A percentile compares a stretch with the other conserved stretches of the same genome.
Conservation (phyloP, 2,888 invertebrate species). For the Cryptus viduatorius region DNA sequence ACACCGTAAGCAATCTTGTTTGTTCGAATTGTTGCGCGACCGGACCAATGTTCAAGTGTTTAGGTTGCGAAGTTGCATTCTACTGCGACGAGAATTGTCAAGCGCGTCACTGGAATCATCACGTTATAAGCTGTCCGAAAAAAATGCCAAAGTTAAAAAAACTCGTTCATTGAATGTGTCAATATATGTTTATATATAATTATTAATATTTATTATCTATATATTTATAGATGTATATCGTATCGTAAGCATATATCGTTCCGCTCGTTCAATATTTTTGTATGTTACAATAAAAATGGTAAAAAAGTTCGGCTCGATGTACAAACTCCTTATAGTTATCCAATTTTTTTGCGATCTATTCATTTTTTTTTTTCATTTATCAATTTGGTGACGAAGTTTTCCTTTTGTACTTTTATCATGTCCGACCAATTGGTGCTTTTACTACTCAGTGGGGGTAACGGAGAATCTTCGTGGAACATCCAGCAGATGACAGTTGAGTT, state of each 20-base stretch:
- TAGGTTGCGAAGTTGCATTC: conserved; percentile 80
- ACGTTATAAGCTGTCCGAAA: conserved; percentile 79
- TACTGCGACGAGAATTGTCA: conserved; percentile 82
- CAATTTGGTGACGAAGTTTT: no score
- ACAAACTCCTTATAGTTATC: not conserved
- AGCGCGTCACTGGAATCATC: conserved; percentile 79
- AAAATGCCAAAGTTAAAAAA: conserved; percentile 82
- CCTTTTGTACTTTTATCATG: not conserved
- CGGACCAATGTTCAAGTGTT: conserved; percentile 79
- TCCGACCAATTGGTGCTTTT: not conserved
- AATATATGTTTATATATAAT: not conserved
- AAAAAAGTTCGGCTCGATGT: not conserved
- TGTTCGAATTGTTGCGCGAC: conserved; percentile 78
- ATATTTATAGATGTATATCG: conserved; percentile 23
- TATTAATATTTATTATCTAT: conserved; percentile 1
- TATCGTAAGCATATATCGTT: conserved; percentile 22
- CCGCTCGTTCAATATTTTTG: conserved; percentile 32
- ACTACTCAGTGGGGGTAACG: not conserved
- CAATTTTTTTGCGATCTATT: not conserved
- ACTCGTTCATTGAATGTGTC: conserved; percentile 70
- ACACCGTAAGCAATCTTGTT: conserved; percentile 68
- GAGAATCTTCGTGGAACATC: not conserved
- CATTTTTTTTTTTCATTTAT: not conserved
- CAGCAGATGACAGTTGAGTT: conserved; percentile 48
- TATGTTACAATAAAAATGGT: conserved; percentile 36